phyloP scores from a whole-genome alignment of 2,888 invertebrate species.

The Oithona nana region DNA sequence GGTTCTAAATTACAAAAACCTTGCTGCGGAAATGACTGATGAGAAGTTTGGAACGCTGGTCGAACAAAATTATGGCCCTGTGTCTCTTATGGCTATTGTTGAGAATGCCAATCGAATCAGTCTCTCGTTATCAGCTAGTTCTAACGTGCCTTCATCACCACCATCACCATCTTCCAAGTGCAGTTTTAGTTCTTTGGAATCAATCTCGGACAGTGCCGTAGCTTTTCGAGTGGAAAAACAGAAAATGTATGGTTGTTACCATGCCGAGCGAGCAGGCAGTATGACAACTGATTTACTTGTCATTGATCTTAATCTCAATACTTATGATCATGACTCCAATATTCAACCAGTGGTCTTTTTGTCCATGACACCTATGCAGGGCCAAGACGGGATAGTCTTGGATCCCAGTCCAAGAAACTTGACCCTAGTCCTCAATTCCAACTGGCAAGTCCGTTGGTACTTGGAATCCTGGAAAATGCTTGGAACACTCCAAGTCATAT shows the following conservation, averaged over 20 bases:
- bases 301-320: neutral
- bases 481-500: neutral
- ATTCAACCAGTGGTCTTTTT: neutral
- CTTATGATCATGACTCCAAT: neutral
- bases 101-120: neutral
- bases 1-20: neutral
- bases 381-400: neutral
- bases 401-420: neutral
- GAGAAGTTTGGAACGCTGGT: neutral
- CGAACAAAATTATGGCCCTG: neutral
- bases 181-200: neutral
- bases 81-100: neutral
- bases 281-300: conserved; percentile 1
- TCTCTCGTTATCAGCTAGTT: neutral
- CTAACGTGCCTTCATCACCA: neutral
- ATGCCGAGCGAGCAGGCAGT: conserved; percentile 1
- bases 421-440: neutral
- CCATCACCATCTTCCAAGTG: neutral
- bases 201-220: neutral
- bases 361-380: neutral
- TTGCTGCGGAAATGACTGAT: neutral
- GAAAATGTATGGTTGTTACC: conserved; percentile 10
- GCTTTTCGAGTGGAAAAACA: neutral
- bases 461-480: neutral
- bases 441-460: neutral